phyloP scores from a whole-genome alignment of 2,888 invertebrate genomes.

The Drosophila formosana region DNA sequence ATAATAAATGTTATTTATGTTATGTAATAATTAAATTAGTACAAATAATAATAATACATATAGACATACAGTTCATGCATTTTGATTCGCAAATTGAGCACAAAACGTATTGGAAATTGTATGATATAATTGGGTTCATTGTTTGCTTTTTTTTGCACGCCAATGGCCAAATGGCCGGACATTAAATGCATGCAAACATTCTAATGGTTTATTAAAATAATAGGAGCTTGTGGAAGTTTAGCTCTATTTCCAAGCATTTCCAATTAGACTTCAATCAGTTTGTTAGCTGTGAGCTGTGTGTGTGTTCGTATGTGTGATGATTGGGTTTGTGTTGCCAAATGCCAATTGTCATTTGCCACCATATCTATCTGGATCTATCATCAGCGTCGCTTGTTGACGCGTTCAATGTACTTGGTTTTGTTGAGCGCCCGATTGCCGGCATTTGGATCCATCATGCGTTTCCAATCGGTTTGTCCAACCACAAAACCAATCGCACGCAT shows the following conservation, averaged over 20 bases:
- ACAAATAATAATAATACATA: constrained; percentile 17
- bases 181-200: constrained; percentile 39
- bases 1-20: neutral
- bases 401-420: constrained; percentile 96
- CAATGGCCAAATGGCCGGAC: constrained; percentile 11
- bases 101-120: constrained; percentile 17
- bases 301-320: neutral
- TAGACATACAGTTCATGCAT: constrained; percentile 6
- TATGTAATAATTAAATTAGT: constrained; percentile 9
- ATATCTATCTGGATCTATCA: neutral
- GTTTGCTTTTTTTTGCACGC: constrained; percentile 23
- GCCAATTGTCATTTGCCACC: neutral
- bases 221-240: neutral
- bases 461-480: constrained; percentile 98
- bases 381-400: constrained; percentile 84
- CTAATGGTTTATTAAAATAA: constrained; percentile 6
- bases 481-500: constrained; percentile 98
- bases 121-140: neutral
- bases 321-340: neutral
- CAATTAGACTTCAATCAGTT: constrained; percentile 3
- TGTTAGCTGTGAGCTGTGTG: neutral
- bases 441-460: constrained; percentile 96
- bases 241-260: constrained; percentile 2
- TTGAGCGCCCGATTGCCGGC: constrained; percentile 95
- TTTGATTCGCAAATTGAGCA: constrained; percentile 7